These are phyloP conservation scores for Cheilosia impressa DNA, from an alignment of 2,888 invertebrate species.

Conservation along the genomic window DNA sequence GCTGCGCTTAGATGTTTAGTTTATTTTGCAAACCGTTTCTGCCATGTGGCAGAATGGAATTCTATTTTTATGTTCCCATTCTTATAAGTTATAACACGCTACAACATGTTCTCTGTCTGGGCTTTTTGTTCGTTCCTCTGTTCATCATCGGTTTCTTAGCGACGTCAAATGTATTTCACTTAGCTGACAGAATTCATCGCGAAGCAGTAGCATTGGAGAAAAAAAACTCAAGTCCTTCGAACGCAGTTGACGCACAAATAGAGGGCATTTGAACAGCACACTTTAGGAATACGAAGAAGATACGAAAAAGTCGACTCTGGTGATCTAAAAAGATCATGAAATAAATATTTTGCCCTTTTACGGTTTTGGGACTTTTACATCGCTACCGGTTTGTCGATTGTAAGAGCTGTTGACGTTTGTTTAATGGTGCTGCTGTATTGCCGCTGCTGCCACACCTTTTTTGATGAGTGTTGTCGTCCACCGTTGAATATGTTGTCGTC, in stretches of 20 bases:
- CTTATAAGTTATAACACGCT: conserved; percentile 28
- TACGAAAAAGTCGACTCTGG: not conserved
- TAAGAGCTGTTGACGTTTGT: conserved; percentile 26
- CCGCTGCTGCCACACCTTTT: conserved; percentile 69
- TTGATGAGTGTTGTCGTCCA: conserved; percentile 34
- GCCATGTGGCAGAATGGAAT: conserved; percentile 36
- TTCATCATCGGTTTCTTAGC: conserved; percentile 51
- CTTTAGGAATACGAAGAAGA: not conserved
- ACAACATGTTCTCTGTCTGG: conserved; percentile 50
- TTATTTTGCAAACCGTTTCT: not conserved
- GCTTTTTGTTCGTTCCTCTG: conserved; percentile 5
- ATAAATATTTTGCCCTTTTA: conserved; percentile 73
- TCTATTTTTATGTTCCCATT: conserved; percentile 64
- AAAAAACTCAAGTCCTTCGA: conserved; percentile 21
- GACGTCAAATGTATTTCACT: conserved; percentile 54
- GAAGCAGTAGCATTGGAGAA: not conserved
- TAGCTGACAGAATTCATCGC: conserved; percentile 52
- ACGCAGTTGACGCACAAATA: conserved; percentile 52
- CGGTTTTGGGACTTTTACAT: conserved; percentile 54
- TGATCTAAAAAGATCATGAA: conserved; percentile 66
- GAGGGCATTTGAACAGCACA: conserved; percentile 53
- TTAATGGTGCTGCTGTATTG: conserved; percentile 31
- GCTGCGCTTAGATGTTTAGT: conserved; percentile 36
- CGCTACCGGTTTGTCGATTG: conserved; percentile 52
- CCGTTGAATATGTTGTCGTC: conserved; percentile 20